Evolutionary conservation across 2,888 invertebrate species (phyloP).

Genomic region (Esperia sulphurella): DNA sequence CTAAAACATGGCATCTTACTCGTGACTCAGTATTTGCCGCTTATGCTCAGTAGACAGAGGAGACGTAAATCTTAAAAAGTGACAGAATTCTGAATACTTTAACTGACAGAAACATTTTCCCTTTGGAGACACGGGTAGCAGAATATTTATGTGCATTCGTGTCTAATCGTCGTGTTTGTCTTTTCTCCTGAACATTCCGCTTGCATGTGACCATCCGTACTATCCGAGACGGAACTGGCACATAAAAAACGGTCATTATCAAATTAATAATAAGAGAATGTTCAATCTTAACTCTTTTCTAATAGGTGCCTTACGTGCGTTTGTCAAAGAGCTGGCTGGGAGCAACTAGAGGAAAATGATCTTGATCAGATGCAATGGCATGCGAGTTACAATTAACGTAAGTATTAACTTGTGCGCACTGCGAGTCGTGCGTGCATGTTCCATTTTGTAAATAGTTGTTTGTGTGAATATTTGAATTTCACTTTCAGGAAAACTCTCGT

Average conservation of each 20-base stretch:
- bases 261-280: slow-evolving; percentile 50
- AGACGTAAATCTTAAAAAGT: no score
- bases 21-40: slow-evolving; percentile 11
- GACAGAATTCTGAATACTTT: no score
- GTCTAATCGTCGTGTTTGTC: slow-evolving; percentile 41
- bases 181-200: slow-evolving; percentile 51
- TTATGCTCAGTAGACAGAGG: background rate
- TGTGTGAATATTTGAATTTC: slow-evolving; percentile 53
- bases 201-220: slow-evolving; percentile 70
- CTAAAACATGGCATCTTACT: slow-evolving; percentile 17
- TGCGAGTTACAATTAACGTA: slow-evolving; percentile 1
- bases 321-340: slow-evolving; percentile 30
- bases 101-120: no score
- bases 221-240: slow-evolving; percentile 70
- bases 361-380: slow-evolving; percentile 14
- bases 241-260: slow-evolving; percentile 66
- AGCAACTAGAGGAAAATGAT: slow-evolving; percentile 39
- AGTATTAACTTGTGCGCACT: slow-evolving; percentile 11
- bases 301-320: slow-evolving; percentile 33
- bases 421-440: slow-evolving; percentile 39
- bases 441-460: slow-evolving; percentile 29
- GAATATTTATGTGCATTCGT: slow-evolving; percentile 23
- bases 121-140: no score
- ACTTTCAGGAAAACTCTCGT: slow-evolving; percentile 55
- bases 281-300: slow-evolving; percentile 40